phyloP scores from a whole-genome alignment of 2,113 vertebrate species.

The Eudyptes chrysolophus region DNA sequence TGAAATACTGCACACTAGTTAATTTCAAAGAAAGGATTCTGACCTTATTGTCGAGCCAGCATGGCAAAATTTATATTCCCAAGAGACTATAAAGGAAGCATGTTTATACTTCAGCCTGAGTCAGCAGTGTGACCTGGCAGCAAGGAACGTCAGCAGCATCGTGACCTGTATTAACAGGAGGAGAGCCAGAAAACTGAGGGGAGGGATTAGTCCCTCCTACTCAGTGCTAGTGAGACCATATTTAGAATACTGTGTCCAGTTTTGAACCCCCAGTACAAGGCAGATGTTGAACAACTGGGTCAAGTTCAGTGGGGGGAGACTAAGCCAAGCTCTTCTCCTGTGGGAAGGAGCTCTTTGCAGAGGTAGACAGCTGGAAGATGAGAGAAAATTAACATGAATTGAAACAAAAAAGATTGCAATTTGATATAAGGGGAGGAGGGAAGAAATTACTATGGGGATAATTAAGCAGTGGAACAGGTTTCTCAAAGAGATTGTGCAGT shows the following conservation, averaged over 20 bases:
- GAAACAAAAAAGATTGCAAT: neutral
- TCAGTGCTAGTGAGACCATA: neutral
- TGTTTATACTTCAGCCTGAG: neutral
- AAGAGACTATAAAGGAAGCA: neutral
- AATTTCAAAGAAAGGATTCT: neutral
- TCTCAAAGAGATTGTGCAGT: neutral
- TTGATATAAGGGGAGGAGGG: neutral
- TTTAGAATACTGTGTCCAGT: neutral
- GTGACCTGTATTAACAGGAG: neutral
- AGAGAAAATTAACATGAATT: neutral
- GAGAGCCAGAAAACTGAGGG: neutral
- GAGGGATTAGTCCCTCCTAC: neutral
- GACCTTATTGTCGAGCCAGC: neutral
- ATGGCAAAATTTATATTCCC: neutral
- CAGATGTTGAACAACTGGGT: neutral
- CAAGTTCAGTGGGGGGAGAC: accelerated
- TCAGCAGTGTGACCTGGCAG: neutral
- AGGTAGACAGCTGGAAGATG: neutral
- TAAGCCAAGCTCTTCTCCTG: neutral
- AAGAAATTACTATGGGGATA: neutral
- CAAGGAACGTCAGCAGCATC: neutral
- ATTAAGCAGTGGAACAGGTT: neutral
- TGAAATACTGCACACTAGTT: neutral
- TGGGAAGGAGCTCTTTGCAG: neutral
- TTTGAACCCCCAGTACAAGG: neutral